Base-by-base conservation (phyloP, 2,113 vertebrate species). In the Bucco capensis region DNA sequence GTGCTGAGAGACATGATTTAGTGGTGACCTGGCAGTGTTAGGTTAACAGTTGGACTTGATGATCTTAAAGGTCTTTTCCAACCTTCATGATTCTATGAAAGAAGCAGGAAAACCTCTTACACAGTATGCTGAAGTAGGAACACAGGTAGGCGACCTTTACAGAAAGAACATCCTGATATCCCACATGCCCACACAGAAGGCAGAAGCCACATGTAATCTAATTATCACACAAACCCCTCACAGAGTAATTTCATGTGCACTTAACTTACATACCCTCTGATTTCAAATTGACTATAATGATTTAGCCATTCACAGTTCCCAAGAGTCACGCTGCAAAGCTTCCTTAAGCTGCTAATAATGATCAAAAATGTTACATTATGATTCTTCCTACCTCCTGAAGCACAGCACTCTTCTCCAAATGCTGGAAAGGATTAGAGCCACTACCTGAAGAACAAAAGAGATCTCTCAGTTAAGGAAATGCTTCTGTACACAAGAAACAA, bases 321-420 rank as follows among this genome's bases (percentile, higher is more conserved):
- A n/a, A 33, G 9, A 53, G 28, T 2, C 6, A 5, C 2, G 4
- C 25, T 27, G 31, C 18, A 69, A 24, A 19, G 5, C 23, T 11
- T 33, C 21, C 57, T 50, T 13, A 25, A 3, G 14, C 13, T 64
- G n/a, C 25, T 56, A 54, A 33, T 19, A 8, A 31, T 5, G 21
- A 57, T 33, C n/a, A 28, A 18, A 28, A 49, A 19, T 14, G 75
- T 19, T 6, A 24, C 1, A 31, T 19, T 27, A 27, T 1, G 5
- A 17, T 33, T 40, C 27, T 40, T 49, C 96, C 37, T 98, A 99
- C 99, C 99, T 99, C 99, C 92, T 99, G 99, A 73, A 99, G 96
- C 23, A 99, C 99, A 8, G 99, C 98, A 49, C 99, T 99, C 97
- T 99, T 99, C 97, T 99, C 99, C 97, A 99, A 96, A 69, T 99